A percentile compares a stretch with the other conserved stretches of the same genome.
Evolutionary conservation across 23 tunicate genomes (phyloP).

Genomic region (Oikopleura vanhoeffeni): DNA sequence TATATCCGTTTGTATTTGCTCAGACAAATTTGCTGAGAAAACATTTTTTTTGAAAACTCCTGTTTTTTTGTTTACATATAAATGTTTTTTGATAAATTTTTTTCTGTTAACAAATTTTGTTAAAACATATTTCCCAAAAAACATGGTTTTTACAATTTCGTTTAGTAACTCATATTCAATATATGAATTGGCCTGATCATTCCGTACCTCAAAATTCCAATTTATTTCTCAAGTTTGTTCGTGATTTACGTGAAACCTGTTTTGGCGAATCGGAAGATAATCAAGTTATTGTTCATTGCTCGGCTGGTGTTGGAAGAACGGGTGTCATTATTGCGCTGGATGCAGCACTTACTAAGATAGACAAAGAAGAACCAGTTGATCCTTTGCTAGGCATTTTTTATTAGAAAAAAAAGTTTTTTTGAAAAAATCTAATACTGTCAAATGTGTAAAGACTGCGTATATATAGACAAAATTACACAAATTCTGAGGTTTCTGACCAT

Average conservation of each 20-base stretch:
- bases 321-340: neutral
- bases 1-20: too few relatives aligned
- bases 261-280: neutral
- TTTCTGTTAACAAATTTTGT: neutral
- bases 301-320: conserved; percentile 2
- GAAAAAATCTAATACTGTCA: too few relatives aligned
- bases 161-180: neutral
- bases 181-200: conserved; percentile 11
- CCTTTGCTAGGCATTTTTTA: neutral
- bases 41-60: neutral
- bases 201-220: neutral
- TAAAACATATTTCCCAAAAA: neutral
- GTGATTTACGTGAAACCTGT: neutral
- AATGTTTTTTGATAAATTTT: too few relatives aligned
- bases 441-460: too few relatives aligned
- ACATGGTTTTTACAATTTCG: neutral
- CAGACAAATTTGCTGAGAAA: too few relatives aligned
- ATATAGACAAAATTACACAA: too few relatives aligned
- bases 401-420: too few relatives aligned
- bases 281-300: neutral
- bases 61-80: too few relatives aligned
- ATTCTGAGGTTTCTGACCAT: too few relatives aligned
- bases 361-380: neutral
- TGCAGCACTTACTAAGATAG: neutral
- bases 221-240: neutral